Conservation (phyloP, 1,140 invertebrate genomes). For the Drosophila athabasca region DNA sequence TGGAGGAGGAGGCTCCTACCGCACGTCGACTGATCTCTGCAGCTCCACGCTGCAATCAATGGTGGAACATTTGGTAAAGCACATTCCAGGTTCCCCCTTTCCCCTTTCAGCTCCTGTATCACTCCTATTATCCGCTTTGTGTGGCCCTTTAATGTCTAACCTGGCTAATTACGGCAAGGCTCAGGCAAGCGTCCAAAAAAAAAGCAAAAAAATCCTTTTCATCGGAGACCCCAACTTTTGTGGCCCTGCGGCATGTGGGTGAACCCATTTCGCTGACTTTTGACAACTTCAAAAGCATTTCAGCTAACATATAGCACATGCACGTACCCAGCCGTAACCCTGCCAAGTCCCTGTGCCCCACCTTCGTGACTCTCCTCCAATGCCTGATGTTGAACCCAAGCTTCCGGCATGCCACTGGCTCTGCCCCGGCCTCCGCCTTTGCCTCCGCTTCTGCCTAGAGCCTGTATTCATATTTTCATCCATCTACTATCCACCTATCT, state of each 20-base stretch:
- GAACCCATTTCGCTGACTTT: constrained; percentile 6
- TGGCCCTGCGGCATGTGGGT: neutral
- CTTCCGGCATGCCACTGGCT: neutral
- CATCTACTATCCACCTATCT: neutral
- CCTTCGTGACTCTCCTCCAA: neutral
- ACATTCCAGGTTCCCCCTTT: neutral
- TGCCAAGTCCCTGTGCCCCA: no score
- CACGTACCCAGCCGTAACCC: no score
- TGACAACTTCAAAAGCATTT: constrained; percentile 28
- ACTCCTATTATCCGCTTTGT: neutral
- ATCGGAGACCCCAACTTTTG: neutral
- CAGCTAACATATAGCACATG: neutral
- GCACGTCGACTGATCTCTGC: neutral
- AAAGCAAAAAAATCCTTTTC: constrained; percentile 1
- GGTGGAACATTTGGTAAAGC: no score
- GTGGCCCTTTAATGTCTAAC: neutral
- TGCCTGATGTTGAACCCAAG: neutral
- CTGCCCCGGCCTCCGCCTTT: neutral
- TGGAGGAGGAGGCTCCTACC: no score
- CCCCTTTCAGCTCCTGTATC: no score
- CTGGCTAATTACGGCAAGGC: neutral
- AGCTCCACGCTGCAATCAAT: no score
- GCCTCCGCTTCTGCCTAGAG: constrained; percentile 4
- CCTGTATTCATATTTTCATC: constrained; percentile 3
- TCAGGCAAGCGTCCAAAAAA: neutral